phyloP scores from a whole-genome alignment of 2,797 vertebrate species.

The Lutjanus campechanus region DNA sequence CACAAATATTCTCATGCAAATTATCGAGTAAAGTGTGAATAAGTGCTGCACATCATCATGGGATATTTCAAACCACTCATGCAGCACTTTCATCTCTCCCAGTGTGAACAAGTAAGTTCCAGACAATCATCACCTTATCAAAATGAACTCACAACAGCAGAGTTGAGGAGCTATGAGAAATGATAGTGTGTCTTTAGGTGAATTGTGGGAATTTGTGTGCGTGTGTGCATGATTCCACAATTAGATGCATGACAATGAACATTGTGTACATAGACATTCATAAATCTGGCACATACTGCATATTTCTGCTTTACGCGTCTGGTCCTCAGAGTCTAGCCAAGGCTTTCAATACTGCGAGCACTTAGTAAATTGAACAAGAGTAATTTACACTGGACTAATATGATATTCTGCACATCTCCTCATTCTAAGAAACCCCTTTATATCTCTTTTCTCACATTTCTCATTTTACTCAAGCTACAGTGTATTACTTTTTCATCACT shows the following conservation, averaged over 20 bases:
- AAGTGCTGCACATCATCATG: not conserved
- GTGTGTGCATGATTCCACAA: conserved; percentile 10
- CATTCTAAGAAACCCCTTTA: conserved; percentile 57
- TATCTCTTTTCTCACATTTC: conserved; percentile 60
- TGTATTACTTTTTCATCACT: conserved; percentile 76
- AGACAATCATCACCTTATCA: not conserved
- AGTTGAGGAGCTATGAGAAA: not conserved
- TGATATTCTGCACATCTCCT: conserved; percentile 64
- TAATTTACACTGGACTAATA: conserved; percentile 64
- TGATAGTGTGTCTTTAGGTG: not conserved
- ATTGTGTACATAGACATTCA: not conserved
- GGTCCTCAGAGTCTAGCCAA: conserved; percentile 26
- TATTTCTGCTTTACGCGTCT: conserved; percentile 33
- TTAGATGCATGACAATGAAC: conserved; percentile 19
- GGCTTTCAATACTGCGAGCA: conserved; percentile 43
- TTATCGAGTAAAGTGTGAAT: not conserved
- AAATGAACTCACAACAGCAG: not conserved
- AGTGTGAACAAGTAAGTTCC: not conserved
- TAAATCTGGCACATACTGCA: conserved; percentile 30
- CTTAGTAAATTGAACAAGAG: conserved; percentile 64
- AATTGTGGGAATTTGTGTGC: not conserved
- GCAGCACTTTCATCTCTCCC: not conserved
- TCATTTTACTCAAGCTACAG: conserved; percentile 64
- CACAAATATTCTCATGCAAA: not conserved
- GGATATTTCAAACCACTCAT: not conserved